phyloP scores from a whole-genome alignment of 2,888 invertebrate genomes.

The Zygaena filipendulae region DNA sequence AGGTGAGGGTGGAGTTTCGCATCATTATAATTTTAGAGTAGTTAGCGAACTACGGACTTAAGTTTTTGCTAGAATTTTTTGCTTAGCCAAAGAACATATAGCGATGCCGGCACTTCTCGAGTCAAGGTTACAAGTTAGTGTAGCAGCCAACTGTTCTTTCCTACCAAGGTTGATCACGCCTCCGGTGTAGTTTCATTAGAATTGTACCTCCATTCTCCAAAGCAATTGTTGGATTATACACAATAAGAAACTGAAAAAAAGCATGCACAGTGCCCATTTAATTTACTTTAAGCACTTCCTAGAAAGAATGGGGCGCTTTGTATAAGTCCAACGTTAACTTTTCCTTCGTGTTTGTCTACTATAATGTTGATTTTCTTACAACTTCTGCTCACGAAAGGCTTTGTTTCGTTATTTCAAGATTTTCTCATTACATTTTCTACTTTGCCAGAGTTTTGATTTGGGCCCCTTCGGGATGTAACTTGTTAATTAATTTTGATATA shows the following conservation, averaged over 20 bases:
- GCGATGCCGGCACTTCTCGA: constrained; percentile 27
- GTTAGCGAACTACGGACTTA: constrained; percentile 37
- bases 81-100: constrained; percentile 26
- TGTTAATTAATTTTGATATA: too few species aligned
- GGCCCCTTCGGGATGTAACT: too few species aligned
- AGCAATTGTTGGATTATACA: constrained; percentile 34
- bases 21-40: constrained; percentile 50
- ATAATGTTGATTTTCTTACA: constrained; percentile 42
- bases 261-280: constrained; percentile 27
- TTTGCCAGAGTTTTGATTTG: too few species aligned
- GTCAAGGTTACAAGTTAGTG: too few species aligned
- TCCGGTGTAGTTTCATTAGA: background rate
- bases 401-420: constrained; percentile 31
- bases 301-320: constrained; percentile 36
- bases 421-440: constrained; percentile 31
- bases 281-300: constrained; percentile 46
- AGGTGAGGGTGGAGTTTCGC: constrained; percentile 37
- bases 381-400: constrained; percentile 43
- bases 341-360: constrained; percentile 47
- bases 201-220: constrained; percentile 24
- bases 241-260: background rate
- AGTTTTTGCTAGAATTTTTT: constrained; percentile 53
- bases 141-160: background rate
- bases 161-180: constrained; percentile 38
- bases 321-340: constrained; percentile 30